Evolutionary conservation across 1,140 invertebrate genomes (phyloP), one percentile per base, ranked within the genome.

Genomic region (Dreissena polymorpha): DNA sequence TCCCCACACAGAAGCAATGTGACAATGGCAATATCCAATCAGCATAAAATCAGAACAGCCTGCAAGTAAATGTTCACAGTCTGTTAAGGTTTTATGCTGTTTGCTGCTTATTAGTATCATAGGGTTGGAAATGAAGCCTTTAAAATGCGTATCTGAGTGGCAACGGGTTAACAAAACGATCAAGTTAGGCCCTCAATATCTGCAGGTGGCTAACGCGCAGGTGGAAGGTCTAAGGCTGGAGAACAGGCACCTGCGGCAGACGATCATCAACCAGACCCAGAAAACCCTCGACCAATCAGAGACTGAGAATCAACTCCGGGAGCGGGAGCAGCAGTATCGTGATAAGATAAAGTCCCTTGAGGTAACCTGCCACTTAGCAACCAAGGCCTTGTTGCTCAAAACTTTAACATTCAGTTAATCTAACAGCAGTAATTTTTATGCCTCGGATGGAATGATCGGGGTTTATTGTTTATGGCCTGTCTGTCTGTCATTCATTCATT

Each of bases 261-360:
- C 81, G 25, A 83, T 83, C 51, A 76, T 83, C 60, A 64, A 83
- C 50, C 81, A 83, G 55, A 77, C 81, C 50, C 81, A 83, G 51
- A 55, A 70, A 18, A 83, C 70, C 29, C 73, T 83, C 8, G 73
- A 83, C 51, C 81, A 83, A 39, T 69, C 73, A 14, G 81, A 83
- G 73, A 76, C 81, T 0, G 81, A 83, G 51, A 70, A 51, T 10
- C 81, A 83, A 39, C 74, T 83, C 7, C 13, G 81, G n/a, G 81
- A 76, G 27, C 69, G 75, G 68, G 72, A 83, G 29, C 71, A 83
- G 6, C 50, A 63, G n/a, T 83, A 83, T 29, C 67, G 70, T 3
- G 10, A 16, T 10, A 67, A 70, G n/a, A 39, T 83, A 1, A 83
- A 83, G 50, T 14, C 13, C 0, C 27, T 83, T 18, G 65, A 83